A percentile compares a stretch with the other conserved stretches of the same genome.
These are phyloP conservation scores for Trissolcus basalis DNA, from an alignment of 1,140 invertebrate species.

Conservation along the genomic window DNA sequence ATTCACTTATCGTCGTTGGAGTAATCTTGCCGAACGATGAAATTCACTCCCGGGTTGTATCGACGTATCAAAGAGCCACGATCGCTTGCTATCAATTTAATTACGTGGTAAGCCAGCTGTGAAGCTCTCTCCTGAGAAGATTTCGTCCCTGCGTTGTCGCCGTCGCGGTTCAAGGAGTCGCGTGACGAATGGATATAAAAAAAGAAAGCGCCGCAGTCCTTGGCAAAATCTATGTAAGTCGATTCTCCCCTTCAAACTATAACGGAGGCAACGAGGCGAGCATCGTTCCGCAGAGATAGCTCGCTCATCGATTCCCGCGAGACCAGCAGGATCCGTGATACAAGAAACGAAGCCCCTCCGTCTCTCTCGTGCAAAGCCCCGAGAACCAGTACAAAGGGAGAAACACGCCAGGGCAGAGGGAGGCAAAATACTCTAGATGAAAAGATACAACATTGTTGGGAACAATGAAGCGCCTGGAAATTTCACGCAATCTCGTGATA, in stretches of 20 bases:
- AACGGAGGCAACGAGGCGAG: conserved; percentile 63
- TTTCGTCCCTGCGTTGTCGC: conserved; percentile 42
- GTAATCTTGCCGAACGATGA: conserved; percentile 41
- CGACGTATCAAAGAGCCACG: conserved; percentile 42
- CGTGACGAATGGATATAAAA: conserved; percentile 56
- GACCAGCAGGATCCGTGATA: conserved; percentile 45
- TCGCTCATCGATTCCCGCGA: conserved; percentile 53
- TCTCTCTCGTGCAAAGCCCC: conserved; percentile 52
- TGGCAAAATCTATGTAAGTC: conserved; percentile 61
- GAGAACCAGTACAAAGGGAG: conserved; percentile 32
- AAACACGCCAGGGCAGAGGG: conserved; percentile 13
- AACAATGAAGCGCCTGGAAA: conserved; percentile 52
- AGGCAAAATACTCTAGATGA: conserved; percentile 42
- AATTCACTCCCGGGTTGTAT: conserved; percentile 44
- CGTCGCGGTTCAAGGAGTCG: conserved; percentile 55
- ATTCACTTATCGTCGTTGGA: conserved; percentile 49
- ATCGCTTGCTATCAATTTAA: conserved; percentile 53
- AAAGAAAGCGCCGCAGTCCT: conserved; percentile 36
- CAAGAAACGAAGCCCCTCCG: conserved; percentile 49
- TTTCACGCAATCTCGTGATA: conserved; percentile 73
- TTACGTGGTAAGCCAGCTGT: conserved; percentile 58
- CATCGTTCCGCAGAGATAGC: conserved; percentile 57
- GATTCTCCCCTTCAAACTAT: conserved; percentile 60
- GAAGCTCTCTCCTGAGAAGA: conserved; percentile 51
- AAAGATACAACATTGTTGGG: conserved; percentile 42